A percentile compares a stretch with the other conserved stretches of the same genome.
These are phyloP conservation scores for Danaus plexippus DNA, from an alignment of 1,140 invertebrate genomes.

Conservation along the genomic window DNA sequence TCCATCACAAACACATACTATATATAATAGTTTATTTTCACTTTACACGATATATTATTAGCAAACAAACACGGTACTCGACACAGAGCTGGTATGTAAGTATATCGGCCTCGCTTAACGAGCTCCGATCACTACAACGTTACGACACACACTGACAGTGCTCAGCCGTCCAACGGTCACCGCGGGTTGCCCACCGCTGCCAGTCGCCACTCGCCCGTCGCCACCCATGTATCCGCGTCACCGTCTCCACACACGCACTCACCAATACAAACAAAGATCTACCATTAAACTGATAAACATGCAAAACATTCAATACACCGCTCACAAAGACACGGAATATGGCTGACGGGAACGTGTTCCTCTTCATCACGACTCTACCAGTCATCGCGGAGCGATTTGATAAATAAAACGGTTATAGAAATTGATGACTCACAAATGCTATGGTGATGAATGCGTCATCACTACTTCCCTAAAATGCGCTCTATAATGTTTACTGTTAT, in stretches of 20 bases:
- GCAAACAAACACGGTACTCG: not conserved
- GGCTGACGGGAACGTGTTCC: too few species aligned
- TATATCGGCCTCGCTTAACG: slow-evolving; percentile 50
- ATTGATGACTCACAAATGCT: too few species aligned
- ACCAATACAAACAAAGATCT: slow-evolving; percentile 58
- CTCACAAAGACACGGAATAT: not conserved
- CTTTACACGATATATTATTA: too few species aligned
- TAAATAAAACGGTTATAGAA: too few species aligned
- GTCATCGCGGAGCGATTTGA: too few species aligned
- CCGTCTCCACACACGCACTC: slow-evolving; percentile 59
- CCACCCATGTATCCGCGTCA: slow-evolving; percentile 62
- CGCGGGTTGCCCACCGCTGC: slow-evolving; percentile 23
- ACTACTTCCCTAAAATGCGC: too few species aligned
- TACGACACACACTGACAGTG: slow-evolving; percentile 43
- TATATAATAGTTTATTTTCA: slow-evolving; percentile 22
- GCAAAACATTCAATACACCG: slow-evolving; percentile 21
- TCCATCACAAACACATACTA: slow-evolving; percentile 27
- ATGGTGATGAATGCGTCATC: too few species aligned
- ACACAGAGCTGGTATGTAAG: slow-evolving; percentile 15
- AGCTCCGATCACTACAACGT: slow-evolving; percentile 58
- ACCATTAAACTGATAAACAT: slow-evolving; percentile 43
- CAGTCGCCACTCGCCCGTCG: slow-evolving; percentile 19
- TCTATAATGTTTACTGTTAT: too few species aligned
- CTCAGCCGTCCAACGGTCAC: slow-evolving; percentile 26
- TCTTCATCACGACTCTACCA: too few species aligned